phyloP scores from a whole-genome alignment of 2,797 vertebrate genomes.

The Tapirus indicus region DNA sequence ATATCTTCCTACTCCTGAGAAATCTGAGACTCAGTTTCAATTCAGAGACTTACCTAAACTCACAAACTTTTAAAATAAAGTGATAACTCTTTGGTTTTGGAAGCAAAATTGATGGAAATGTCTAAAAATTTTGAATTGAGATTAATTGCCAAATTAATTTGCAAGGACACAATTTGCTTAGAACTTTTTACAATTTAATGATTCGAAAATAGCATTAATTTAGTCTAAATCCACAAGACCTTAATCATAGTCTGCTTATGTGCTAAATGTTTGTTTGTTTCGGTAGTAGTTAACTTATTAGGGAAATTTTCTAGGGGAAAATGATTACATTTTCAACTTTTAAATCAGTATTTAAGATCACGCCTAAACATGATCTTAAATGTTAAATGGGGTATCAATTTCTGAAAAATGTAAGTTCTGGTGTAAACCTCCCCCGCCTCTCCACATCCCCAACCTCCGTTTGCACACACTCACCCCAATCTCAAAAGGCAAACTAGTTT shows the following conservation, averaged over 20 bases:
- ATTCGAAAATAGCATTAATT: neutral
- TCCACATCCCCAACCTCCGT: neutral
- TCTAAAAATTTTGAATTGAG: neutral
- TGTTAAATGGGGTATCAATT: neutral
- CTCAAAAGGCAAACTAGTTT: neutral
- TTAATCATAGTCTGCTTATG: neutral
- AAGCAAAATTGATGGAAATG: neutral
- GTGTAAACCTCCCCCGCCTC: neutral
- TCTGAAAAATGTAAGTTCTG: neutral
- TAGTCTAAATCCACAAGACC: neutral
- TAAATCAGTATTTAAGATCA: neutral
- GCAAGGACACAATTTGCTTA: neutral
- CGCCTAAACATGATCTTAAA: neutral
- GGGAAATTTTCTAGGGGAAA: neutral
- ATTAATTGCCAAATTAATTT: constrained; percentile 17
- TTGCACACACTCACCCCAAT: neutral
- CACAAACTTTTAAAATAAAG: neutral
- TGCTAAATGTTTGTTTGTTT: neutral
- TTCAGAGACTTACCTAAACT: neutral
- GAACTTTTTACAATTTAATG: neutral
- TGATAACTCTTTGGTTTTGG: neutral
- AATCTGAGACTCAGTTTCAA: neutral
- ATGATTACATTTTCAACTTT: neutral
- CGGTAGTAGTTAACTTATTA: neutral
- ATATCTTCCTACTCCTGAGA: neutral